Evolutionary conservation across 2,797 vertebrate species (phyloP).

Genomic region (Todus mexicanus): DNA sequence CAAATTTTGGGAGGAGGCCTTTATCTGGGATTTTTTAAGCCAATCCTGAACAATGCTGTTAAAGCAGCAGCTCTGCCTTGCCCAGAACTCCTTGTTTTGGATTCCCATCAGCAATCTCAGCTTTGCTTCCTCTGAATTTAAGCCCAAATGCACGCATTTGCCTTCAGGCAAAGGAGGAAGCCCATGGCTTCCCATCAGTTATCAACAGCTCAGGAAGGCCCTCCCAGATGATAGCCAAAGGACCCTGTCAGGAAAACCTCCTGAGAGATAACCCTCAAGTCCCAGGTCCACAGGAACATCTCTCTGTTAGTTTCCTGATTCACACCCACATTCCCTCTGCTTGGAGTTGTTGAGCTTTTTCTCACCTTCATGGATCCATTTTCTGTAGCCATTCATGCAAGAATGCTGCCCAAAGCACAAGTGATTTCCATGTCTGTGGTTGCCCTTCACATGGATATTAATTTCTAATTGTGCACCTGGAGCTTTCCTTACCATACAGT

Average conservation of each 20-base stretch:
- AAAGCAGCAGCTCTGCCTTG: not conserved
- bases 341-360: not conserved
- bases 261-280: conserved; percentile 24
- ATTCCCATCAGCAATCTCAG: not conserved
- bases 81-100: not conserved
- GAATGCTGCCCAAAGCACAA: not conserved
- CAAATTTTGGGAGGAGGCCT: conserved; percentile 14
- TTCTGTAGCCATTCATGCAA: not conserved
- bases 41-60: not conserved
- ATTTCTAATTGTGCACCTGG: not conserved
- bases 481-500: not conserved
- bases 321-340: not conserved
- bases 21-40: not conserved
- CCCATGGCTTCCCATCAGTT: conserved; percentile 12
- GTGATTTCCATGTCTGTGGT: not conserved
- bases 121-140: conserved; percentile 16
- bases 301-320: not conserved
- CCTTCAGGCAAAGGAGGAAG: conserved; percentile 18
- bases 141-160: not conserved
- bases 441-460: not conserved
- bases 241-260: conserved; percentile 30
- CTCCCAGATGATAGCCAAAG: not conserved
- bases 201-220: conserved; percentile 51
- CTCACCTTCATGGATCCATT: not conserved
- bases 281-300: not conserved